Evolutionary conservation across 2,888 invertebrate genomes (phyloP), one percentile per base, ranked within the genome.

Genomic region (Formica aserva): DNA sequence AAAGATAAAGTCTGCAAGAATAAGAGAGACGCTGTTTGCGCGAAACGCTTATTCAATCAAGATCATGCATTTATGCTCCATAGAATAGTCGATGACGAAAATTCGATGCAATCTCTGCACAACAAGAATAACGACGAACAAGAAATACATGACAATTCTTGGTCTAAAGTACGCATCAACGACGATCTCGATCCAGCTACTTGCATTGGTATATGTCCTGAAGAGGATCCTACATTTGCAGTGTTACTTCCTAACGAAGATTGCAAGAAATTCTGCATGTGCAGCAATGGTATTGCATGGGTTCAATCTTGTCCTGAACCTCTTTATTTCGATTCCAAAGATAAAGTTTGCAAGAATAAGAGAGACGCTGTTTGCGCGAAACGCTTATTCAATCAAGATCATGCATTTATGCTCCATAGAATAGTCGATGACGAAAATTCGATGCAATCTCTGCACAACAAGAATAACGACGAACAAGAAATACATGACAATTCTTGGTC

Each of bases 211-310:
- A 80, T 18, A 0, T 93, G 92, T 57, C 89, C 90, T 1, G 3
- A 6, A 9, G 11, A 1, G 1, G 82, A 84, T 0, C 55, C 66
- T 0, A 13, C n/a, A 0, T 13, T 67, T 84, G 13, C 45, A 45
- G 75, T 75, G 0, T 77, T 88, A 15, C 71, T 92, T 26, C 83
- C 90, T 3, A 87, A 92, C 41, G 22, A 63, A 1, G 88, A 92
- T 45, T 92, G 92, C 71, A 85, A 86, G 0, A 92, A 90, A 71
- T 93, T 89, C 78, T 92, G 93, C 67, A 84, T 87, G 22, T 93
- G 92, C 52, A 84, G 85, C 32, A 77, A 81, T 15, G 88, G 87
- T 18, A n/a, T 38, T 45, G 48, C 87, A 0, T 83, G 82, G 18
- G 85, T 88, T 1, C 78, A 85, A 22, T 8, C 69, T 5, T 93